Conservation (phyloP, 1,140 invertebrate genomes). For the Zaprionus kolodkinae region DNA sequence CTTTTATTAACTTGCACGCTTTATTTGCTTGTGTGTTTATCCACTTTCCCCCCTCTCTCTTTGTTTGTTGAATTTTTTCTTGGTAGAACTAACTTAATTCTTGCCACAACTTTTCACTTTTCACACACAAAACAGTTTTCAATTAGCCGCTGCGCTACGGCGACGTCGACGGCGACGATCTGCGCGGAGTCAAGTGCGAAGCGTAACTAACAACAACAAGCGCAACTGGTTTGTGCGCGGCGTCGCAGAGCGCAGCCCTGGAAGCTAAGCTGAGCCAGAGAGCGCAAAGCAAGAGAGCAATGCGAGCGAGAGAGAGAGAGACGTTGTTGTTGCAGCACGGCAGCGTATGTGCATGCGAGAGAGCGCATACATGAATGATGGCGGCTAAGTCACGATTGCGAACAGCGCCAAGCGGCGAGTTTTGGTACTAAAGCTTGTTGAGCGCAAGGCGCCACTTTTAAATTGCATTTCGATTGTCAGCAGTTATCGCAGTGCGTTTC, state of each 20-base stretch:
- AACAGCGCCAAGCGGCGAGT: background rate
- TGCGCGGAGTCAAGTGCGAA: constrained; percentile 65
- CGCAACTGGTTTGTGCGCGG: constrained; percentile 65
- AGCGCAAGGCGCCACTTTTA: background rate
- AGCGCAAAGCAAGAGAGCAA: constrained; percentile 6
- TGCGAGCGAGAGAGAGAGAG: constrained; percentile 7
- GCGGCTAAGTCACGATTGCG: constrained; percentile 20
- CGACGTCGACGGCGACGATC: constrained; percentile 42
- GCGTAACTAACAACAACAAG: constrained; percentile 67
- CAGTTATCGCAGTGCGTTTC: background rate
- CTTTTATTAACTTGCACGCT: constrained; percentile 5
- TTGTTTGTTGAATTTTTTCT: constrained; percentile 31
- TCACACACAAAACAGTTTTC: constrained; percentile 56
- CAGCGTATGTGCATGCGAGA: too few relatives aligned
- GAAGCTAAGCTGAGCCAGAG: constrained; percentile 1
- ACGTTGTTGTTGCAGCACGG: constrained; percentile 24
- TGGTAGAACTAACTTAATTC: constrained; percentile 13
- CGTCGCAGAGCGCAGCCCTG: constrained; percentile 22
- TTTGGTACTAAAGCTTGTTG: background rate
- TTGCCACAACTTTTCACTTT: constrained; percentile 62
- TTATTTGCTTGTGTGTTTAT: constrained; percentile 3
- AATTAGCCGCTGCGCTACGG: constrained; percentile 25
- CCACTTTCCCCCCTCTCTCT: background rate
- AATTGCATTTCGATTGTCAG: background rate
- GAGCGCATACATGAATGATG: too few relatives aligned